phyloP scores from a whole-genome alignment of 2,797 vertebrate genomes.

The Muraenolepis orangiensis region DNA sequence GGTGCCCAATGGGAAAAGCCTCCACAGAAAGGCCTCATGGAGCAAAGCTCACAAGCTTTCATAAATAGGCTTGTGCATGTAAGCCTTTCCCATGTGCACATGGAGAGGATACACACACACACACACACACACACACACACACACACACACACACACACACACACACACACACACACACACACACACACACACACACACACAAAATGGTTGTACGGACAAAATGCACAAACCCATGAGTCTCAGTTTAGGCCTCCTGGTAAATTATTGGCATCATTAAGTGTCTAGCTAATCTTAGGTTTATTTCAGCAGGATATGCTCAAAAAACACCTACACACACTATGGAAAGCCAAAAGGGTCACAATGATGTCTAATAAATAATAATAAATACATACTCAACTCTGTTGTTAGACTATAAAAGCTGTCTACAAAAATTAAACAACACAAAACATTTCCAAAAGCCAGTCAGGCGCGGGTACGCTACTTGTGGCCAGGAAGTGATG shows the following conservation, averaged over 20 bases:
- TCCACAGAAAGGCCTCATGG: slow-evolving; percentile 4
- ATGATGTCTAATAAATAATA: background rate
- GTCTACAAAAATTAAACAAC: too few relatives aligned
- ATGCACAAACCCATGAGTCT: background rate
- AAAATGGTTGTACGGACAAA: background rate
- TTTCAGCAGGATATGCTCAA: background rate
- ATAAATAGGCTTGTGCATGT: background rate
- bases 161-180: background rate
- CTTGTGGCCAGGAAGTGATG: too few relatives aligned
- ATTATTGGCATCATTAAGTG: background rate
- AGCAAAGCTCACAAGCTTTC: background rate
- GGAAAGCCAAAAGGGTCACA: background rate
- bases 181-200: background rate
- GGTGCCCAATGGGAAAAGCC: background rate
- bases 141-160: background rate
- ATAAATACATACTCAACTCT: too few relatives aligned
- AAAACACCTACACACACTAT: background rate
- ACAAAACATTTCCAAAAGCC: background rate
- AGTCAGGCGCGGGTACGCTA: too few relatives aligned
- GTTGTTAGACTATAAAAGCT: background rate
- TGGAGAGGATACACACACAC: background rate
- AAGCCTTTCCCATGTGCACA: background rate
- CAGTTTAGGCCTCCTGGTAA: background rate
- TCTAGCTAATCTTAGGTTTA: background rate
- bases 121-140: background rate